These are phyloP conservation scores for Atractosteus spatula DNA, from an alignment of 2,113 vertebrate genomes.

Conservation along the genomic window DNA sequence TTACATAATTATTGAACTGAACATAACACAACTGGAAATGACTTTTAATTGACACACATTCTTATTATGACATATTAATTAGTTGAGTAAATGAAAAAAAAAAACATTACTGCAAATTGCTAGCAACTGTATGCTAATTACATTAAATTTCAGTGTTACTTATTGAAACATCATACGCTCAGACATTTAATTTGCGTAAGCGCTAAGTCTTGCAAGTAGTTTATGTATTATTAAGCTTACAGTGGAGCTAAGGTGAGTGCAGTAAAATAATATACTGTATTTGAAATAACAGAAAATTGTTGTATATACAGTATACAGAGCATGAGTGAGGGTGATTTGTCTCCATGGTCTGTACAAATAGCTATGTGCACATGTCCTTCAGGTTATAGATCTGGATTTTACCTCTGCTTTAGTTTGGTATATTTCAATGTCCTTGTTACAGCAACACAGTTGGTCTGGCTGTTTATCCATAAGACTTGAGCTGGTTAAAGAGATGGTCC, in stretches of 20 bases:
- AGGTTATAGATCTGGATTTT: too few species aligned
- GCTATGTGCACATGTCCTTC: too few species aligned
- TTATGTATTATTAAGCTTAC: too few species aligned
- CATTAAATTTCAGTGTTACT: neutral
- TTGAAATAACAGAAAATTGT: too few species aligned
- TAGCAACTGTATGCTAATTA: constrained; percentile 1
- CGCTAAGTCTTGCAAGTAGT: too few species aligned
- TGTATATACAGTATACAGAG: too few species aligned
- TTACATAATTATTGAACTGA: neutral
- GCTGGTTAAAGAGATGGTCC: constrained; percentile 40
- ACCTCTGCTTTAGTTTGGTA: too few species aligned
- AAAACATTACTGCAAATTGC: neutral
- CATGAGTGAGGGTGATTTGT: too few species aligned
- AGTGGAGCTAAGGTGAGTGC: too few species aligned
- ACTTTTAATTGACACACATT: neutral
- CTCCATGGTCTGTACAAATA: too few species aligned
- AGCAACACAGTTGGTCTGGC: neutral
- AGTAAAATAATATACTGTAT: too few species aligned
- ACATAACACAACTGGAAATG: neutral
- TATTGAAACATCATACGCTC: neutral
- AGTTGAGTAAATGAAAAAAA: neutral
- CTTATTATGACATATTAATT: neutral
- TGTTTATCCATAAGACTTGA: constrained; percentile 9
- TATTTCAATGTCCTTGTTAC: constrained; percentile 12
- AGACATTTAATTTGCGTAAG: neutral